Base-by-base conservation (phyloP, 2,113 vertebrate species). In the Sciurus niger region DNA sequence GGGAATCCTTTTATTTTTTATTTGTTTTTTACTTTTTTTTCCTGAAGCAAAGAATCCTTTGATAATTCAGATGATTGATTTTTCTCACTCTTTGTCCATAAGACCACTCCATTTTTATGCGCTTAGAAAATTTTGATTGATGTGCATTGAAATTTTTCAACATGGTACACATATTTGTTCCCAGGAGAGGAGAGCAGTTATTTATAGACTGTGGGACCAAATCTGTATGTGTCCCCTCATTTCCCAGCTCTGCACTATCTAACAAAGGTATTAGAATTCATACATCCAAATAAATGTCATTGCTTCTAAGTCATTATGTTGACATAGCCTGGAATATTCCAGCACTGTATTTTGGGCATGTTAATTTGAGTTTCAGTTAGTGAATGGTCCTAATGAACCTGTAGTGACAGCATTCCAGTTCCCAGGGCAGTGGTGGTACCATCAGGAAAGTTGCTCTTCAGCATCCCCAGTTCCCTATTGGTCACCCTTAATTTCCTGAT, bases 31-130 rank as follows among this genome's bases (percentile, higher is more conserved):
- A 43, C n/a, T 22, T 32, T 24, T 25, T 24, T 1, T 20, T 24
- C 63, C 32, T 7, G 16, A 83, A 93, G 30, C 37, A 84, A 90
- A 95, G 63, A 93, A 77, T 94, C 18, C 30, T 97, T 93, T 80
- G 85, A 88, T 90, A 95, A 84, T 90, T 6, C 20, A 91, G 90
- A 79, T 95, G 37, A 95, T 37, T 85, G 40, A 77, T 78, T 83
- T 46, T 84, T 58, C 82, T 95, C 51, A 68, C 20, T 83, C 67
- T 73, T 95, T 74, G 70, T 8, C 60, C 65, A 77, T 58, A 85
- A 78, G 87, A 78, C 37, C 18, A n/a, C 90, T 96, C 28, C 25
- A 34, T 77, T 84, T 95, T 90, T 90, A 93, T 2, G 90, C 80
- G 67, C n/a, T 74, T 88, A 48, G 65, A 32, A 80, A 70, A 55